Evolutionary conservation across 2,113 vertebrate genomes (phyloP).

Genomic region (Vulpes ferrilata): DNA sequence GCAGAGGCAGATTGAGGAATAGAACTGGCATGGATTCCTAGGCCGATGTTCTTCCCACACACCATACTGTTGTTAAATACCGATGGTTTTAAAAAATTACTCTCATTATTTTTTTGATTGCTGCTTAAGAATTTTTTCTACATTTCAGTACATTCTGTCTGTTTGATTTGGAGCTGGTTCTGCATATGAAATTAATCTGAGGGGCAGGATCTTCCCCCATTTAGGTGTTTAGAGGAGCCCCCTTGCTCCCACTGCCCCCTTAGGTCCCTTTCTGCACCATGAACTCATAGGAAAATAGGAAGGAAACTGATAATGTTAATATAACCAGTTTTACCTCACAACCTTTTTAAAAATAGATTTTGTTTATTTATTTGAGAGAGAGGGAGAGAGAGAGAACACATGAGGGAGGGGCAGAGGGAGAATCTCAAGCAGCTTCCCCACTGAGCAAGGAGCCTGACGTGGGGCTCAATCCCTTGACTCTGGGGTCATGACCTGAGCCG

Average conservation of each 20-base stretch:
- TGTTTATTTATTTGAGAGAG: neutral
- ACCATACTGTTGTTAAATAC: constrained; percentile 12
- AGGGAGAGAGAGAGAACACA: neutral
- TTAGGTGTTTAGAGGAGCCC: neutral
- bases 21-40: constrained; percentile 7
- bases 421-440: neutral
- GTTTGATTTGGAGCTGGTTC: constrained; percentile 21
- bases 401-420: neutral
- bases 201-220: neutral
- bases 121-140: constrained; percentile 49
- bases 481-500: neutral
- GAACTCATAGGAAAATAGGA: neutral
- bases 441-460: neutral
- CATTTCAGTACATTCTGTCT: constrained; percentile 36
- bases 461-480: neutral
- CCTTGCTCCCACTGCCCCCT: neutral
- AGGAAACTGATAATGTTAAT: neutral
- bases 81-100: constrained; percentile 17
- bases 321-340: neutral
- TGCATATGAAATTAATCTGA: constrained; percentile 42
- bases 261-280: neutral
- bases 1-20: neutral
- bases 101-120: constrained; percentile 52
- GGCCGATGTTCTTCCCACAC: neutral
- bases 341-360: neutral